phyloP scores from a whole-genome alignment of 2,797 vertebrate species.

The Gallirallus australis region DNA sequence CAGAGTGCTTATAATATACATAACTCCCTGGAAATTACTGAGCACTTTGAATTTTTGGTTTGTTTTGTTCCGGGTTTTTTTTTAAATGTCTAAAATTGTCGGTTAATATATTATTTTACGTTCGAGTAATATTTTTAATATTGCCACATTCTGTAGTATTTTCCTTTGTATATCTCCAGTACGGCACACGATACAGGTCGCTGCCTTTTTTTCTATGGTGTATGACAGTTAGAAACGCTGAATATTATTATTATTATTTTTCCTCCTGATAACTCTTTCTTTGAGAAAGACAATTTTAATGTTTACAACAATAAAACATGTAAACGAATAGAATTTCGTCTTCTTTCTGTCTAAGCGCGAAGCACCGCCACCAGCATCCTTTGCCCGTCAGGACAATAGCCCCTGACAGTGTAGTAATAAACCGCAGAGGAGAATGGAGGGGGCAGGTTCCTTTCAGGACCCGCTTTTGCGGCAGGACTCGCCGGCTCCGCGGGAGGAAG shows the following conservation, averaged over 20 bases:
- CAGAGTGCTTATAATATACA: constrained; percentile 87
- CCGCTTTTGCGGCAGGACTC: too few relatives aligned
- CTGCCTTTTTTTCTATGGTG: constrained; percentile 79
- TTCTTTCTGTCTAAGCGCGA: constrained; percentile 70
- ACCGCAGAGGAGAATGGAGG: too few relatives aligned
- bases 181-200: constrained; percentile 80
- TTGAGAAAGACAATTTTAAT: constrained; percentile 97
- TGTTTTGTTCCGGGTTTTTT: constrained; percentile 53
- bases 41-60: constrained; percentile 90
- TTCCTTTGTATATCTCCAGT: constrained; percentile 86
- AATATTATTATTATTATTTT: constrained; percentile 58
- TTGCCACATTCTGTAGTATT: constrained; percentile 85
- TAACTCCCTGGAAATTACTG: constrained; percentile 88
- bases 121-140: constrained; percentile 84
- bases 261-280: constrained; percentile 87
- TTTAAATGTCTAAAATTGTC: constrained; percentile 86
- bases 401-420: not conserved
- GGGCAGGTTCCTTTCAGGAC: too few relatives aligned
- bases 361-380: not conserved
- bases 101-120: constrained; percentile 87
- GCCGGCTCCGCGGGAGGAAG: constrained; percentile 5
- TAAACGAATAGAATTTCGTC: constrained; percentile 79
- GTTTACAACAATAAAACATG: constrained; percentile 97
- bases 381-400: too few relatives aligned
- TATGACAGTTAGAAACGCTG: constrained; percentile 78